Evolutionary conservation across 2,113 vertebrate genomes (phyloP).

Genomic region (Monarcha castaneiventris): DNA sequence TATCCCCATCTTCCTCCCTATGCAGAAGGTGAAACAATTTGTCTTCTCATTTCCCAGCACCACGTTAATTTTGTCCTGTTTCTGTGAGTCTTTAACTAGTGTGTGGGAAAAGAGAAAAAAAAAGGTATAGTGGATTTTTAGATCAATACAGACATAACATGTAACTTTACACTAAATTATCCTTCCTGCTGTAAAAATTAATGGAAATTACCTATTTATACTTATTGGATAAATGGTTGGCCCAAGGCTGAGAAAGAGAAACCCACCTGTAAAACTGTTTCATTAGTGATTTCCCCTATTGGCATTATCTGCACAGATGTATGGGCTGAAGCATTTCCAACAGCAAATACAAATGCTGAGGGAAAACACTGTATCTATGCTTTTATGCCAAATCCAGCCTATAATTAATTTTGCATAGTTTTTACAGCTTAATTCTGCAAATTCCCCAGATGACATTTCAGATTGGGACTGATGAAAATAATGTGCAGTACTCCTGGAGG

Average conservation of each 20-base stretch:
- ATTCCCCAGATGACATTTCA: not conserved
- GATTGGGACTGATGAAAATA: not conserved
- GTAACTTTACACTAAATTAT: not conserved
- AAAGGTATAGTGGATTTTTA: not conserved
- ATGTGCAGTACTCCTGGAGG: not conserved
- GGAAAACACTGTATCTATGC: not conserved
- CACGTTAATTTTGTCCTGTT: not conserved
- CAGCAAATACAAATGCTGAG: not conserved
- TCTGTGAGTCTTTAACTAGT: not conserved
- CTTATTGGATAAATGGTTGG: not conserved
- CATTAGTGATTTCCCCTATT: not conserved
- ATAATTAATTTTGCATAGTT: slow-evolving; percentile 9
- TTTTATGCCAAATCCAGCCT: not conserved
- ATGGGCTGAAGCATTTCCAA: not conserved
- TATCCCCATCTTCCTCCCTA: not conserved
- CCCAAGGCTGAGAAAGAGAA: not conserved
- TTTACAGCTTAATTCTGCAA: slow-evolving; percentile 27
- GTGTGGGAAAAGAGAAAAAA: not conserved
- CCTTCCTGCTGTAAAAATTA: not conserved
- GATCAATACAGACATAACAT: not conserved
- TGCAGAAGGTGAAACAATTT: not conserved
- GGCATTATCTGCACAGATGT: not conserved
- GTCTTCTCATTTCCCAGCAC: not conserved
- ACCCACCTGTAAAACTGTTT: slow-evolving; percentile 15
- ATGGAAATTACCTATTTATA: not conserved